These are phyloP conservation scores for Stigmatopora nigra DNA, from an alignment of 2,113 vertebrate genomes.

Conservation along the genomic window DNA sequence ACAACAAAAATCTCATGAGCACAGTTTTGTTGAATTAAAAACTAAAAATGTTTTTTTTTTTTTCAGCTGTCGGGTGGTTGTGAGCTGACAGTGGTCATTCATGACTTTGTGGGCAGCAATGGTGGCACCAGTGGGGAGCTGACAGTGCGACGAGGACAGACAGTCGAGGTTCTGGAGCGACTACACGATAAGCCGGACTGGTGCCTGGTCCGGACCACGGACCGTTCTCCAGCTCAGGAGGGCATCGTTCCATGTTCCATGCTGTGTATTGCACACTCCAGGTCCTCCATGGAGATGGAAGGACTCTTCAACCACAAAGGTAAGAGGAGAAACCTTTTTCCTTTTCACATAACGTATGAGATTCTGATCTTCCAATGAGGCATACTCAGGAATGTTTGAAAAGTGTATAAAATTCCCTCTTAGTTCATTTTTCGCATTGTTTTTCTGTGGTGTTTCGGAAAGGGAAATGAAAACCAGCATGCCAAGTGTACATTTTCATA, in stretches of 20 bases:
- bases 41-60: slow-evolving; percentile 8
- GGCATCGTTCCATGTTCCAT: slow-evolving; percentile 88
- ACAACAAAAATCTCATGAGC: neutral
- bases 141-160: slow-evolving; percentile 87
- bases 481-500: neutral
- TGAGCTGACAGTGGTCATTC: slow-evolving; percentile 90
- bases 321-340: slow-evolving; percentile 55
- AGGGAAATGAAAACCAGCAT: no score
- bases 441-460: no score
- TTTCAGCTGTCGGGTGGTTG: slow-evolving; percentile 87
- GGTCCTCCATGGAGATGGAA: slow-evolving; percentile 96
- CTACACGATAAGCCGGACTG: slow-evolving; percentile 90
- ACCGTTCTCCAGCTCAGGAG: slow-evolving; percentile 85
- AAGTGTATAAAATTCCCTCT: no score
- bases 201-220: slow-evolving; percentile 89
- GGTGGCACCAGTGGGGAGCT: slow-evolving; percentile 81
- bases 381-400: no score
- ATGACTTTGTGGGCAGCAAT: slow-evolving; percentile 85
- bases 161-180: slow-evolving; percentile 87
- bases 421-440: no score
- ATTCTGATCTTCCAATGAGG: no score
- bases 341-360: neutral
- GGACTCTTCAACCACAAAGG: slow-evolving; percentile 97
- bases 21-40: neutral
- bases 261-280: slow-evolving; percentile 89